Evolutionary conservation across 2,797 vertebrate genomes (phyloP), one percentile per base, ranked within the genome.

Genomic region (Poecile montanus): DNA sequence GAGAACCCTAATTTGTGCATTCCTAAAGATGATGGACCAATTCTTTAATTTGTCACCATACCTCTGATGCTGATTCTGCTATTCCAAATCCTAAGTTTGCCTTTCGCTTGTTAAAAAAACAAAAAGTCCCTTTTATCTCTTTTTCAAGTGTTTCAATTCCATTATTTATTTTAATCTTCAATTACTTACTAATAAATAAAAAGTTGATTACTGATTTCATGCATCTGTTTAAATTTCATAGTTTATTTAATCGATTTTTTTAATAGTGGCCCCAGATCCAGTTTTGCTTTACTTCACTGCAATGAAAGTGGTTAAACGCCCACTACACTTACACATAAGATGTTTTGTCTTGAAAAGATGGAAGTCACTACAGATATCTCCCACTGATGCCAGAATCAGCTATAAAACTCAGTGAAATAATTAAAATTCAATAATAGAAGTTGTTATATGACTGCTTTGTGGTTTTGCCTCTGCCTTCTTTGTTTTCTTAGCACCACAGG

Each of bases 321-420:
- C 23, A 36, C 11, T 20, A 29, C 4, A 19, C 3, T 63, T 36
- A n/a, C 1, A 21, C 5, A 18, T 2, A 42, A 32, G 2, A 1
- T 73, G 5, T 22, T 21, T 38, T 48, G 4, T 42, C 57, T 73
- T 88, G 18, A 45, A 73, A 85, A 85, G 11, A 23, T 32, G 1
- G 25, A 80, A 68, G 2, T 44, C 3, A 2, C 22, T 70, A 22
- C 4, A 51, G 29, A 40, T 9, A 51, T 62, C 32, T 47, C 17
- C 15, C 22, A 12, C 9, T 73, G 36, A 60, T 16, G 23, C 18
- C 32, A 87, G 23, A n/a, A 87, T 58, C 62, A 63, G 22, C 21
- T 2, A 1, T 29, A 74, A 79, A 71, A 4, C 11, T 66, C 20
- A 20, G 7, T 48, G 2, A 91, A 89, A 65, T 51, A 65, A n/a